Base-by-base conservation (phyloP, 1,140 invertebrate species). In the Lysiphlebus fabarum region DNA sequence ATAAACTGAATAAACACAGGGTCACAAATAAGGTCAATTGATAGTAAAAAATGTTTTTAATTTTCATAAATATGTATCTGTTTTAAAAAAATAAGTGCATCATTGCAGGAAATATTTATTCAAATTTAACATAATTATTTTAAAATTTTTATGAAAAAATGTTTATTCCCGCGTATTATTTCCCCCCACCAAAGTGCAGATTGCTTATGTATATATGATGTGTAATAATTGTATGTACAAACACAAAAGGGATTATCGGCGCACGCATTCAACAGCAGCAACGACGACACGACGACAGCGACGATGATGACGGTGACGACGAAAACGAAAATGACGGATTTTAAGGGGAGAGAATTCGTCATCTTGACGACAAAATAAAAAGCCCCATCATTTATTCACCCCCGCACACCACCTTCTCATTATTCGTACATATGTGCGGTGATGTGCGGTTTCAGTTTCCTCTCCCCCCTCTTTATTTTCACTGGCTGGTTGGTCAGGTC, bases 121-220 rank as follows among this genome's bases (percentile, higher is more conserved):
- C 4, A 47, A 17, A 47, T n/a, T 47, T 17, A 2, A 47, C 26
- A 6, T 47, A 47, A 11, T 17, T 26, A n/a, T n/a, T n/a, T n/a
- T n/a, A n/a, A n/a, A n/a, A n/a, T n/a, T n/a, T n/a, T n/a, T n/a
- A n/a, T n/a, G n/a, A n/a, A n/a, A n/a, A n/a, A n/a, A 26, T 26
- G 17, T 26, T 26, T 26, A 26, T 48, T 59, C 61, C 33, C 56
- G 61, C 51, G 58, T 42, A 54, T 48, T 26, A 26, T 54, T 53
- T 34, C 12, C 58, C n/a, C 50, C 26, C 43, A n/a, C 36, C 48
- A 6, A 38, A 34, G 6, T 40, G 45, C 10, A 5, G 11, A 8
- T 26, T 9, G 7, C 26, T 3, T 34, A 6, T n/a, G n/a, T 6
- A 17, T 4, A 37, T 38, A 37, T 26, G 47, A 40, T 8, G 10